These are phyloP conservation scores for Phyllotreta cruciferae DNA, from an alignment of 2,888 invertebrate genomes.

Conservation along the genomic window DNA sequence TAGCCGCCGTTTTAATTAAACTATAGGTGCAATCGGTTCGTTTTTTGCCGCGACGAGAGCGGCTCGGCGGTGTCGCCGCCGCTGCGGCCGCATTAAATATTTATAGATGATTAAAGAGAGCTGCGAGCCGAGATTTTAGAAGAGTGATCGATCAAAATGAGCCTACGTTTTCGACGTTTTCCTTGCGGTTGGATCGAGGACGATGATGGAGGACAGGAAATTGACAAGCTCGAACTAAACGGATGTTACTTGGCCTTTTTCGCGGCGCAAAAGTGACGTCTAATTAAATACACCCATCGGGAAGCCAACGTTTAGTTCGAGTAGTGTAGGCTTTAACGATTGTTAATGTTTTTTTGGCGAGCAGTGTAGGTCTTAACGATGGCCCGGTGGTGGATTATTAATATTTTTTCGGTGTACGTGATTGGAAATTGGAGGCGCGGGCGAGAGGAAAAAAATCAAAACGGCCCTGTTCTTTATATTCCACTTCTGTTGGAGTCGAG, in stretches of 20 bases:
- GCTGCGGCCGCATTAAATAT: constrained; percentile 10
- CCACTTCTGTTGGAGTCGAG: constrained; percentile 44
- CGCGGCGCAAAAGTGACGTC: background rate
- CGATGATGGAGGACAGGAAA: constrained; percentile 11
- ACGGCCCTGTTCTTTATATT: constrained; percentile 11
- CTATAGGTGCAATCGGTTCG: constrained; percentile 29
- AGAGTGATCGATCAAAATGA: constrained; percentile 18
- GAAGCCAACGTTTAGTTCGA: background rate
- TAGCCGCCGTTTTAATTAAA: constrained; percentile 54
- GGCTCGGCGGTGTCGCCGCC: background rate
- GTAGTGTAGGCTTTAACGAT: too few relatives aligned
- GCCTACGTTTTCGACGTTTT: constrained; percentile 4
- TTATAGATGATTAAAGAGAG: constrained; percentile 19
- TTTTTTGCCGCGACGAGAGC: too few relatives aligned
- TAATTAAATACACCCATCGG: constrained; percentile 5
- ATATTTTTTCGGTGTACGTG: too few relatives aligned
- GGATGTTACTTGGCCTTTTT: constrained; percentile 5
- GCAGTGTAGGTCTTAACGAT: too few relatives aligned
- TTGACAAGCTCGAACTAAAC: constrained; percentile 2
- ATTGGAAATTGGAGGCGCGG: background rate
- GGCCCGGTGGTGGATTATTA: background rate
- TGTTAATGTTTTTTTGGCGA: background rate
- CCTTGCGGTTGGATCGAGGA: constrained; percentile 1
- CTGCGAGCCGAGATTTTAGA: constrained; percentile 17
- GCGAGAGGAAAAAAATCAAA: background rate